A percentile compares a stretch with the other conserved stretches of the same genome.
Evolutionary conservation across 2,113 vertebrate genomes (phyloP).

Genomic region (Phasianus colchicus): DNA sequence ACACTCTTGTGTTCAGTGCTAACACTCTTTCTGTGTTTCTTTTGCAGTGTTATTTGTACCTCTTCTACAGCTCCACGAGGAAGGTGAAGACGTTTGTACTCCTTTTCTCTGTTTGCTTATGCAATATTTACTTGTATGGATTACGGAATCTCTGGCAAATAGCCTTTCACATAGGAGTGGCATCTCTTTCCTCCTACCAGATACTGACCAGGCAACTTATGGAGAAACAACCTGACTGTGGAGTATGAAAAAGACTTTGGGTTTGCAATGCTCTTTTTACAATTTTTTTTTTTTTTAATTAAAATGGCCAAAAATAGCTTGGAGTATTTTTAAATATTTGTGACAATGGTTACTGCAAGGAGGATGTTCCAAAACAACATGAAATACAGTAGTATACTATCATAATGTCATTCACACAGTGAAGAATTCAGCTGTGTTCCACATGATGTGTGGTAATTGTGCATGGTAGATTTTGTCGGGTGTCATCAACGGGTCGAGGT

Average conservation of each 20-base stretch:
- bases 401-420: not conserved
- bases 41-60: slow-evolving; percentile 91
- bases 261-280: slow-evolving; percentile 4
- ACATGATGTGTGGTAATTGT: not conserved
- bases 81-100: slow-evolving; percentile 82
- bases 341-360: not conserved
- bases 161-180: slow-evolving; percentile 89
- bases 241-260: slow-evolving; percentile 79
- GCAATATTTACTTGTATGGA: slow-evolving; percentile 89
- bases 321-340: not conserved
- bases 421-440: not conserved
- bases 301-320: not conserved
- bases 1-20: not conserved
- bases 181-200: slow-evolving; percentile 86
- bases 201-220: slow-evolving; percentile 85
- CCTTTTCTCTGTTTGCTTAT: slow-evolving; percentile 81
- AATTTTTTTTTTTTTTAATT: not conserved
- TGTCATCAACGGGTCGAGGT: not conserved
- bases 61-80: slow-evolving; percentile 89
- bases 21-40: not conserved
- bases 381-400: not conserved
- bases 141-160: slow-evolving; percentile 91
- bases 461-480: not conserved
- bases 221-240: slow-evolving; percentile 84
- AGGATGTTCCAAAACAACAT: not conserved